Evolutionary conservation across 2,113 vertebrate genomes (phyloP).

Genomic region (Todiramphus saurophagus): DNA sequence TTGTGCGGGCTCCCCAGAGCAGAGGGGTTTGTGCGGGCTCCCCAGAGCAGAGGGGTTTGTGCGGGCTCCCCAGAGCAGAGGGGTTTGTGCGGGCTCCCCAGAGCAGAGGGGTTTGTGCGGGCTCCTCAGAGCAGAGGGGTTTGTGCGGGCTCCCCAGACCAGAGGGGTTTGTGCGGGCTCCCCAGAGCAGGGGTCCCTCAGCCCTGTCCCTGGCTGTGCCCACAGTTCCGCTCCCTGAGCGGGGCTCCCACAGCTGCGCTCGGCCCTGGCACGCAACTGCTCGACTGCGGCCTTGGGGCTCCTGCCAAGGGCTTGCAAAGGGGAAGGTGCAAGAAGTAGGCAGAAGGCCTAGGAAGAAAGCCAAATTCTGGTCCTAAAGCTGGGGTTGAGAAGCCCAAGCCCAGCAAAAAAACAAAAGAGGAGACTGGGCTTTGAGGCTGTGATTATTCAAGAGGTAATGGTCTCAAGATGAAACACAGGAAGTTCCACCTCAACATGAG

Average conservation of each 20-base stretch:
- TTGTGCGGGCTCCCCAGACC: too few relatives aligned
- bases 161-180: too few relatives aligned
- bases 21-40: too few relatives aligned
- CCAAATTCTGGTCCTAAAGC: background rate
- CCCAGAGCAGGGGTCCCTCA: too few relatives aligned
- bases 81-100: too few relatives aligned
- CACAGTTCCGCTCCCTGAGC: rapidly evolving
- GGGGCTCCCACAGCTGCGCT: background rate
- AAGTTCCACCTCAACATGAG: too few relatives aligned
- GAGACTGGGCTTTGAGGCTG: background rate
- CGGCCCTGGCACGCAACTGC: background rate
- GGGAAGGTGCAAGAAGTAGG: rapidly evolving
- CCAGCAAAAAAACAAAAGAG: background rate
- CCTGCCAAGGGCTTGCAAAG: rapidly evolving
- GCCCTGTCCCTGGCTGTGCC: background rate
- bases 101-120: background rate
- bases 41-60: too few relatives aligned
- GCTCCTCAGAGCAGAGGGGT: background rate
- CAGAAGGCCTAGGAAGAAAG: too few relatives aligned
- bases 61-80: background rate
- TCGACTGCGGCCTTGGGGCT: rapidly evolving
- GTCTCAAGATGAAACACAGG: too few relatives aligned
- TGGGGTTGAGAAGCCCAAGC: background rate
- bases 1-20: too few relatives aligned
- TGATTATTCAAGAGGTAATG: too few relatives aligned